A percentile compares a stretch with the other conserved stretches of the same genome.
Conservation (phyloP, 30 jellyfish, hydroid and myxozoan species). For the Aurelia coerulea region DNA sequence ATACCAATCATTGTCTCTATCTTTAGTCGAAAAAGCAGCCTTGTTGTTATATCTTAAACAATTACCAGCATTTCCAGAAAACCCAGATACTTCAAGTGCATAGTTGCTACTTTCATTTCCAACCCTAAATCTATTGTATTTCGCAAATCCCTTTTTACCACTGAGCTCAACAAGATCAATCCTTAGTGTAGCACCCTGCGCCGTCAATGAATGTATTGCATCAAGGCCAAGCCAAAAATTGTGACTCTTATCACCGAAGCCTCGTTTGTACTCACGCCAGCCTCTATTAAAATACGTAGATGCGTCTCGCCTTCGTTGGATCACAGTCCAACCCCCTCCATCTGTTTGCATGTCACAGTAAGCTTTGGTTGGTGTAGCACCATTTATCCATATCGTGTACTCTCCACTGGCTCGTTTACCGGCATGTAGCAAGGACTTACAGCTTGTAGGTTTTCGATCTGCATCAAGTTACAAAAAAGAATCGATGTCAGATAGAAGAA, state of each 20-base stretch:
- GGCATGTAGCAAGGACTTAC: conserved; percentile 23
- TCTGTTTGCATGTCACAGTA: conserved; percentile 53
- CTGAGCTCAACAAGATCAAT: conserved; percentile 37
- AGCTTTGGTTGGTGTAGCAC: conserved; percentile 10
- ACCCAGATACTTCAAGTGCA: conserved; percentile 22
- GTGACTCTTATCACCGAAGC: conserved; percentile 48
- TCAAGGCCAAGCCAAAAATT: conserved; percentile 64
- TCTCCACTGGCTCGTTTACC: conserved; percentile 21
- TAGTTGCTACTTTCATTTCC: conserved; percentile 11
- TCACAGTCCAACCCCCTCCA: conserved; percentile 70
- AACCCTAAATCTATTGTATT: conserved; percentile 21
- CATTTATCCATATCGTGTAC: conserved; percentile 32
- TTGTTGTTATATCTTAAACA: conserved; percentile 21
- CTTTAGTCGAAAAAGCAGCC: conserved; percentile 54
- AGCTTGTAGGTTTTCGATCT: conserved; percentile 12
- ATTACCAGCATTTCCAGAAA: conserved; percentile 58
- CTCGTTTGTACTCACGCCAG: conserved; percentile 44
- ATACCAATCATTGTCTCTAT: conserved; percentile 45
- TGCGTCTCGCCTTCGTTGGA: conserved; percentile 46
- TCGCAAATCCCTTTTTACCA: conserved; percentile 39
- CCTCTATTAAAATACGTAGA: conserved; percentile 27
- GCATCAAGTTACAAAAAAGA: too few relatives aligned
- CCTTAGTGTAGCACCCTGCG: conserved; percentile 10
- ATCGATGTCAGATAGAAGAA: too few relatives aligned
- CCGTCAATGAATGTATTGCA: conserved; percentile 21